A percentile compares a stretch with the other conserved stretches of the same genome.
phyloP scores from a whole-genome alignment of 2,113 vertebrate genomes.

The Rutilus rutilus region DNA sequence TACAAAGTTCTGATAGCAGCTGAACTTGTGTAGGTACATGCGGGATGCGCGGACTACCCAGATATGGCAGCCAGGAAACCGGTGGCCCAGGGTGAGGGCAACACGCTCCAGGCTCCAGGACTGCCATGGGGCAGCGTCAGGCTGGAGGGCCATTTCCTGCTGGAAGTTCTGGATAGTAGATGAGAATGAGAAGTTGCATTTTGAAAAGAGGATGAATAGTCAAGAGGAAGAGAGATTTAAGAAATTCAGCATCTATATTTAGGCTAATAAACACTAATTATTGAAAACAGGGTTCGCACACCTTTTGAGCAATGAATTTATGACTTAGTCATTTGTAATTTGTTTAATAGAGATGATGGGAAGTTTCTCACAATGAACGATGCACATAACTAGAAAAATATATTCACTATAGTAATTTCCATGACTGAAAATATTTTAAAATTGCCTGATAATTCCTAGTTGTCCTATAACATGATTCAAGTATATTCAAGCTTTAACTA shows the following conservation, averaged over 20 bases:
- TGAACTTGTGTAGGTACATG: conserved; percentile 98
- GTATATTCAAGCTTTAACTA: not conserved
- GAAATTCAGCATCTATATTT: not conserved
- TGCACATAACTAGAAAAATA: not conserved
- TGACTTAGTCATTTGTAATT: not conserved
- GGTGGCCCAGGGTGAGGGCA: conserved; percentile 79
- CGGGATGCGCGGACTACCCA: conserved; percentile 92
- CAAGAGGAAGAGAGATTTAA: not conserved
- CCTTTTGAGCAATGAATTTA: not conserved
- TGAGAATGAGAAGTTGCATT: not conserved
- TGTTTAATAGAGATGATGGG: not conserved
- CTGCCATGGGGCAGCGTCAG: conserved; percentile 89
- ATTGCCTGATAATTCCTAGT: not conserved
- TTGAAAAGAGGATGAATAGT: not conserved
- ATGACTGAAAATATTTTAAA: not conserved
- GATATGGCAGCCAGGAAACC: conserved; percentile 85
- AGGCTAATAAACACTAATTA: not conserved
- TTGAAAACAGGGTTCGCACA: not conserved
- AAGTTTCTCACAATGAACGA: too few species aligned
- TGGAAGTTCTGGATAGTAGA: conserved; percentile 84
- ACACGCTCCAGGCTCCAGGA: conserved; percentile 92
- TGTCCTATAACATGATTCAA: not conserved
- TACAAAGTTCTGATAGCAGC: conserved; percentile 95
- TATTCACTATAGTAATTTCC: not conserved
- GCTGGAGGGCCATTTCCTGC: conserved; percentile 88